Base-by-base conservation (phyloP, 2,797 vertebrate species). In the Eurystomus glaucurus region DNA sequence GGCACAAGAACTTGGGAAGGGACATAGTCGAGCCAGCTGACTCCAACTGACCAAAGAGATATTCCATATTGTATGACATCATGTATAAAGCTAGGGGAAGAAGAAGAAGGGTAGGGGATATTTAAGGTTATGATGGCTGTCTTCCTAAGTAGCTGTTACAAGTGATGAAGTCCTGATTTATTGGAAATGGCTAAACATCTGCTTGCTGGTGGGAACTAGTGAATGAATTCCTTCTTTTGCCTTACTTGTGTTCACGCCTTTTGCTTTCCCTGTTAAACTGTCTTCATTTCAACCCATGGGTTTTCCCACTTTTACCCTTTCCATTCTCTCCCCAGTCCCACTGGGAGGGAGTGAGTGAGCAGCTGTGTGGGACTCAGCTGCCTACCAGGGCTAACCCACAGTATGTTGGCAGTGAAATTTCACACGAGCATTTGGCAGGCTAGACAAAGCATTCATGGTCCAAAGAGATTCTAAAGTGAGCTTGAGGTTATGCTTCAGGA, bases 21-120 rank as follows among this genome's bases (percentile, higher is more conserved):
- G 15, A n/a, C 29, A 52, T 17, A 31, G 41, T 28, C 0, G 1
- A 55, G 28, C 76, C 71, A 66, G 31, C 61, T 18, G 43, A 62
- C 35, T 48, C 10, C 35, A 35, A 35, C 35, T 35, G 35, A 35
- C 35, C 35, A 35, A 2, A 39, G 50, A 41, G 35, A 26, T 72
- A 3, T 39, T 6, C 37, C 37, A 23, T 17, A 1, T 1, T 43
- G 5, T 39, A 14, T 19, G 26, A n/a, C 0, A 2, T 46, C 50
- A 28, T 3, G 5, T 21, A 82, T 35, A 35, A 35, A 8, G 35
- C 35, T 35, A 35, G 35, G 35, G 35, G 35, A 35, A 35, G 35
- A 35, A 64, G 17, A 55, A 57, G 29, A 14, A 62, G 29, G 4
- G 35, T 35, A 35, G 29, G 23, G 18, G 39, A 65, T 1, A 0